Evolutionary conservation across 37 sponge, comb jelly and placozoan species (phyloP).

Genomic region (Aplysina aerophoba): DNA sequence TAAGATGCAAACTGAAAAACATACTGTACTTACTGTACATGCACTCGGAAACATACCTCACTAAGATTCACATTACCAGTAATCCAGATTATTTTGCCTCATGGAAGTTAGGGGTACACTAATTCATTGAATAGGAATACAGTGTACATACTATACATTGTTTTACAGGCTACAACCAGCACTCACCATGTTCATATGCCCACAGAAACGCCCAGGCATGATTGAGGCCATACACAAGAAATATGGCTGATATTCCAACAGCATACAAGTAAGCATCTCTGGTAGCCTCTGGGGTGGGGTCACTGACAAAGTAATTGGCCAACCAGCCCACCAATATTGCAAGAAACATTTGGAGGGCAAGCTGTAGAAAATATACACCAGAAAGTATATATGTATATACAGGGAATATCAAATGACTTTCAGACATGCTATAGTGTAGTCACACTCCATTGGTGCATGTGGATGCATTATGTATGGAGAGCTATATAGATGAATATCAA

Average conservation of each 20-base stretch:
- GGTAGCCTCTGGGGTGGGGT: constrained; percentile 40
- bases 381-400: not conserved
- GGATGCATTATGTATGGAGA: too few relatives aligned
- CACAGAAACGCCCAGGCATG: too few relatives aligned
- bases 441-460: too few relatives aligned
- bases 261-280: constrained; percentile 73
- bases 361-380: not conserved
- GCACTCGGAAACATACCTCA: too few relatives aligned
- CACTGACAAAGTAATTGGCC: constrained; percentile 17
- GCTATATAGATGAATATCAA: too few relatives aligned
- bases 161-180: not conserved
- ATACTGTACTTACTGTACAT: not conserved
- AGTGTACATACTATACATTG: not conserved
- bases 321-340: constrained; percentile 14
- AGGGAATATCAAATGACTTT: too few relatives aligned
- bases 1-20: not conserved
- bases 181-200: constrained; percentile 53
- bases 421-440: too few relatives aligned
- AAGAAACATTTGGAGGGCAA: not conserved
- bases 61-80: too few relatives aligned
- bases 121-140: too few relatives aligned
- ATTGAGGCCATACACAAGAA: not conserved
- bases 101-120: too few relatives aligned
- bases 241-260: constrained; percentile 23
- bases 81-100: too few relatives aligned